Conservation (phyloP, 2,888 invertebrate genomes). For the Lasioglossum morio region DNA sequence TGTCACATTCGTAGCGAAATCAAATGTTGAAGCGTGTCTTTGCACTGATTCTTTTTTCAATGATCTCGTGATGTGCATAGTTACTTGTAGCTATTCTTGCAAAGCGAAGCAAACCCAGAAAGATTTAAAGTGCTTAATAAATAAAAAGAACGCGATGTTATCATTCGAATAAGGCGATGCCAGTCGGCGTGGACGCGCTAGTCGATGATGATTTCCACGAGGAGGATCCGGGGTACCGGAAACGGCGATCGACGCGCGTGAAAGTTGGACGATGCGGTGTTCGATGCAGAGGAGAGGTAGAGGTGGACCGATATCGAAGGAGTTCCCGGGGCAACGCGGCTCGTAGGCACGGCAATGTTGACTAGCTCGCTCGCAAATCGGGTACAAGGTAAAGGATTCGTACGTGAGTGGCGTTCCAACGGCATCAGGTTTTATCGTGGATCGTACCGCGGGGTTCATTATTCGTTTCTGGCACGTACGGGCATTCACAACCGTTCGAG, state of each 20-base stretch:
- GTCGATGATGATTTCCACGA: neutral
- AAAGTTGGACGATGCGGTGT: neutral
- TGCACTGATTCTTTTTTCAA: too few relatives aligned
- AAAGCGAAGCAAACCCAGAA: too few relatives aligned
- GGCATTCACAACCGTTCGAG: constrained; percentile 71
- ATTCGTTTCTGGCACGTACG: constrained; percentile 77
- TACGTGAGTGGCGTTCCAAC: constrained; percentile 74
- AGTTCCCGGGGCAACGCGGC: constrained; percentile 60
- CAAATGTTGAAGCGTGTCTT: too few relatives aligned
- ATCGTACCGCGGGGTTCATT: constrained; percentile 74
- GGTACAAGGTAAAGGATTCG: constrained; percentile 77
- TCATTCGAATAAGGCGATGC: too few relatives aligned
- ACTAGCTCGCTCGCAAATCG: constrained; percentile 73
- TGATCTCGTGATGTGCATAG: too few relatives aligned
- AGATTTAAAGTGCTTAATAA: too few relatives aligned
- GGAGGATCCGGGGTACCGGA: neutral
- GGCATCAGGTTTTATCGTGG: constrained; percentile 69
- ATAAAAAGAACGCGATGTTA: too few relatives aligned
- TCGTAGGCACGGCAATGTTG: constrained; percentile 66
- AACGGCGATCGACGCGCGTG: neutral
- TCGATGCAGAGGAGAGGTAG: neutral
- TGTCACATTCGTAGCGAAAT: too few relatives aligned
- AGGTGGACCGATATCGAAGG: constrained; percentile 2
- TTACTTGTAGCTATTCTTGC: too few relatives aligned
- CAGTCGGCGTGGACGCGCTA: too few relatives aligned